Conservation (phyloP, 2,797 vertebrate genomes). For the Podargus strigoides region DNA sequence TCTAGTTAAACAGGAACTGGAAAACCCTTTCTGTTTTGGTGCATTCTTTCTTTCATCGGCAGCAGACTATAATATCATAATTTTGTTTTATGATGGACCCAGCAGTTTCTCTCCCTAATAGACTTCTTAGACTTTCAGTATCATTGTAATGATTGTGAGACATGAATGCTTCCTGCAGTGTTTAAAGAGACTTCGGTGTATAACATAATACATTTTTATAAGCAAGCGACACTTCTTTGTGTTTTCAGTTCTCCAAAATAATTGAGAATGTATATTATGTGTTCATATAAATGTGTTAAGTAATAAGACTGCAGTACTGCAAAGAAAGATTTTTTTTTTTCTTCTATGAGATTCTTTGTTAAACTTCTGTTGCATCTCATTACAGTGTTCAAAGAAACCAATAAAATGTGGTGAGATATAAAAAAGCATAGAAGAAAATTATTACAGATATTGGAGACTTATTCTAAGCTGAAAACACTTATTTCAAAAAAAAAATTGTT, state of each 20-base stretch:
- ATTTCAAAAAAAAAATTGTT: background rate
- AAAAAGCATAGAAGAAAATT: slow-evolving; percentile 17
- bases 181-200: slow-evolving; percentile 16
- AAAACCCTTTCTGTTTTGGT: slow-evolving; percentile 19
- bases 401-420: background rate
- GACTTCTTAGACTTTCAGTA: background rate
- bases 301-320: background rate
- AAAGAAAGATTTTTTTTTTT: background rate
- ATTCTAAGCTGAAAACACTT: background rate
- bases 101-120: slow-evolving; percentile 10
- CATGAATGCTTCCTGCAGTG: slow-evolving; percentile 13
- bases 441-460: slow-evolving; percentile 28
- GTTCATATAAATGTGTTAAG: slow-evolving; percentile 17
- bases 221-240: background rate
- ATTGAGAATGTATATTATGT: background rate
- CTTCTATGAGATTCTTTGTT: background rate
- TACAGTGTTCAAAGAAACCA: background rate
- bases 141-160: slow-evolving; percentile 29
- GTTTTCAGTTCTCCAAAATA: slow-evolving; percentile 17
- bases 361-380: background rate
- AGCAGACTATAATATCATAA: slow-evolving; percentile 28
- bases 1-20: background rate
- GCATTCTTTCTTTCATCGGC: slow-evolving; percentile 5
- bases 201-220: slow-evolving; percentile 21
- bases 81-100: slow-evolving; percentile 43